Evolutionary conservation across 2,888 invertebrate genomes (phyloP).

Genomic region (Tyria jacobaeae): DNA sequence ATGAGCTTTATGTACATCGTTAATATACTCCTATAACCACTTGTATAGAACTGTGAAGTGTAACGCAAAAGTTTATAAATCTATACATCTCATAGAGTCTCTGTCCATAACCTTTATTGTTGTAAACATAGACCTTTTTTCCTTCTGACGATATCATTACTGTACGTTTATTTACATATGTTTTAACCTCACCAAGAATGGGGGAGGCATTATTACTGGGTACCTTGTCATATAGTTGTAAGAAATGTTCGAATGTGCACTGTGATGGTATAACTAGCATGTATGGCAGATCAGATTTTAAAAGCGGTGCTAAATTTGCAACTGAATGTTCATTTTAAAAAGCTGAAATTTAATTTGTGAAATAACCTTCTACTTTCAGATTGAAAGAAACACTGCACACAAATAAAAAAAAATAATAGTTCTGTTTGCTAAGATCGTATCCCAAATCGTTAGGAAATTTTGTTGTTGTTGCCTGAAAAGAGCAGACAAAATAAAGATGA

Average conservation of each 20-base stretch:
- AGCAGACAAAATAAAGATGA: background rate
- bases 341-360: too few relatives aligned
- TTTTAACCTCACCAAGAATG: background rate
- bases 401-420: background rate
- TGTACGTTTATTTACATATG: constrained; percentile 1
- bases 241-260: too few relatives aligned
- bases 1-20: constrained; percentile 2
- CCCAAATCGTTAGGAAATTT: background rate
- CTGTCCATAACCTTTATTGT: constrained; percentile 36
- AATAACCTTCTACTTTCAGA: too few relatives aligned
- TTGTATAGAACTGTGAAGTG: background rate
- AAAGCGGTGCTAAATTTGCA: too few relatives aligned
- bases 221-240: background rate
- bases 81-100: constrained; percentile 36
- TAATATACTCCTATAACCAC: constrained; percentile 1
- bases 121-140: constrained; percentile 10
- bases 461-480: background rate
- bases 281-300: too few relatives aligned
- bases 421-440: background rate
- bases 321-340: too few relatives aligned
- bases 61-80: constrained; percentile 28
- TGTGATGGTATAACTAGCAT: too few relatives aligned
- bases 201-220: background rate
- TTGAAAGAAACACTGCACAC: too few relatives aligned
- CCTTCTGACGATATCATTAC: constrained; percentile 6